Evolutionary conservation across 2,888 invertebrate genomes (phyloP), one percentile per base, ranked within the genome.

Genomic region (Rhingia campestris): DNA sequence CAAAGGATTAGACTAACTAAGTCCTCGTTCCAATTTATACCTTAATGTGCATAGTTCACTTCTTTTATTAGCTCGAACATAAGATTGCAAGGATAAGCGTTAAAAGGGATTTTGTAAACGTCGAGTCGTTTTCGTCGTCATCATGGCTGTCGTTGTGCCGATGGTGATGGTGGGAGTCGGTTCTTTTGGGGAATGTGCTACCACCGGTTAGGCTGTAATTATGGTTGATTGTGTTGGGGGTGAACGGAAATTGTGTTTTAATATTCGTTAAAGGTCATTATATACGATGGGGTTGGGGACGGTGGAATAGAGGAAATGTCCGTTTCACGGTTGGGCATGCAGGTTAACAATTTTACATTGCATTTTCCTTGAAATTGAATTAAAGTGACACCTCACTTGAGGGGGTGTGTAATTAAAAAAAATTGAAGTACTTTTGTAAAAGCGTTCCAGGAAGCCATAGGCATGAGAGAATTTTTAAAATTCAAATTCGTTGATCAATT

Each of bases 191-290:
- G 66, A 75, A 75, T 59, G 35, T 12, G 4, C 54, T 61, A 5
- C n/a, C 47, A n/a, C 30, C 54, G 39, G 30, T 51, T 47, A 12
- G 39, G 10, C 6, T 54, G 45, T 69, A 76, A 76, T 76, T 76
- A 49, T 39, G 54, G 69, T 53, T 47, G 45, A 35, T 49, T 56
- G 74, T 39, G 33, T 35, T 37, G 6, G 54, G 7, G 54, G 58
- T 12, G 49, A 58, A 41, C 70, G 77, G 77, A 77, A 77, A 64
- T 77, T 22, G 56, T 64, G 41, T 77, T 77, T 77, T 70, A 77
- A 77, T 77, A 77, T 64, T 76, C 63, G 37, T 64, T 77, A 63
- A 63, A 66, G 70, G 56, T 63, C 61, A 14, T 61, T 70, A 61
- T 32, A 7, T 7, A n/a, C 41, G 58, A 32, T n/a, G 39, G 53